phyloP scores from a whole-genome alignment of 2,888 invertebrate species.

The Caenorhabditis doughertyi region DNA sequence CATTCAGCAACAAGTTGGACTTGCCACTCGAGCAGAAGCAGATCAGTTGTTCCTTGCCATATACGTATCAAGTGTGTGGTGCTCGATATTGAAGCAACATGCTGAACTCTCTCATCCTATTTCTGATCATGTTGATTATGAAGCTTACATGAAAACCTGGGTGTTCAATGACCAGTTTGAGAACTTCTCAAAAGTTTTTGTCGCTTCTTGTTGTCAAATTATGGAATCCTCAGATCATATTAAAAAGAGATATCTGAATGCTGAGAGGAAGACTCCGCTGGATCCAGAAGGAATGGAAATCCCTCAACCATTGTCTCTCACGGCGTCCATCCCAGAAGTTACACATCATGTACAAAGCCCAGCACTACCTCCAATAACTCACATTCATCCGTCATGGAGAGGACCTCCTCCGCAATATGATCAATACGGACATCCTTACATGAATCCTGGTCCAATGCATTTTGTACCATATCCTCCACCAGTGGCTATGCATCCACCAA shows the following conservation, averaged over 20 bases:
- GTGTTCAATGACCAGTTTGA: conserved; percentile 25
- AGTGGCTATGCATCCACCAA: background rate
- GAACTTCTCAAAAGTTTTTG: conserved; percentile 31
- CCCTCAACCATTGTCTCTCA: background rate
- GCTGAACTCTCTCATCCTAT: background rate
- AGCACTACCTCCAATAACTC: background rate
- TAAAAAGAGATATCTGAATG: background rate
- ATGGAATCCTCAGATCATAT: conserved; percentile 24
- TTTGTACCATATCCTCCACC: conserved; percentile 3
- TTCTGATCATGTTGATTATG: conserved; percentile 10
- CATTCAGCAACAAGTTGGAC: conserved; percentile 10
- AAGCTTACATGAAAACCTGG: conserved; percentile 39
- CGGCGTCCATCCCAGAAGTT: background rate
- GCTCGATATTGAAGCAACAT: conserved; percentile 16
- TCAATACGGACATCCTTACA: background rate
- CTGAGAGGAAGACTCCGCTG: background rate
- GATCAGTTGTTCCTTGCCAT: conserved; percentile 35
- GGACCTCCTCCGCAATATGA: background rate
- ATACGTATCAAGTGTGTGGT: conserved; percentile 39
- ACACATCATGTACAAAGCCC: background rate
- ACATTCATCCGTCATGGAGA: conserved; percentile 25
- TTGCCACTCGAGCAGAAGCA: conserved; percentile 11
- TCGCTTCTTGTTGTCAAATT: conserved; percentile 35
- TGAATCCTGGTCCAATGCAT: background rate
- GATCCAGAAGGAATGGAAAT: conserved; percentile 7